These are phyloP conservation scores for Heterodera schachtii DNA, from an alignment of 1,140 invertebrate species.

Conservation along the genomic window DNA sequence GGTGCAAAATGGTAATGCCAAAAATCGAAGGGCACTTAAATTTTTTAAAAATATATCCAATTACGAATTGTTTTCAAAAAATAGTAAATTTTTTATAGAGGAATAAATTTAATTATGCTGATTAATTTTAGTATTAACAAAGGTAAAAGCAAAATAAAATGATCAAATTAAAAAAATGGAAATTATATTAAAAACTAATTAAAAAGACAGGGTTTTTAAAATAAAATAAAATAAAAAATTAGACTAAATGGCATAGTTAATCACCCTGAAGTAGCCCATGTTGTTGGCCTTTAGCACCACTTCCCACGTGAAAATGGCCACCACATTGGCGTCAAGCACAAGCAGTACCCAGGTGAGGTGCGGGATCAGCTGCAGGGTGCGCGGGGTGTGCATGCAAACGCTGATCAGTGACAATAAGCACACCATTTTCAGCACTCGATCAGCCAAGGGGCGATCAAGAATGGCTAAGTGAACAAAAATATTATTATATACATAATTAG, in stretches of 20 bases:
- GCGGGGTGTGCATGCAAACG: conserved; percentile 63
- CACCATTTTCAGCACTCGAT: conserved; percentile 51
- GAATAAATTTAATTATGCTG: too few relatives aligned
- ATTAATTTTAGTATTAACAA: too few relatives aligned
- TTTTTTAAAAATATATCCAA: too few relatives aligned
- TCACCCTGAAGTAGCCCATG: conserved; percentile 47
- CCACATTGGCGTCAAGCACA: conserved; percentile 52
- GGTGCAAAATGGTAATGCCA: neutral
- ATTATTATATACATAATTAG: too few relatives aligned
- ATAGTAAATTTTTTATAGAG: too few relatives aligned
- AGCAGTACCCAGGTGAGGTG: conserved; percentile 53
- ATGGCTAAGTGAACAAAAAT: conserved; percentile 38
- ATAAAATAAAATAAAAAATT: too few relatives aligned
- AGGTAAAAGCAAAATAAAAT: too few relatives aligned
- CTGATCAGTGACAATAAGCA: conserved; percentile 62
- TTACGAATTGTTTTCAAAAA: too few relatives aligned
- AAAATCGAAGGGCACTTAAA: too few relatives aligned
- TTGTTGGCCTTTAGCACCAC: conserved; percentile 49
- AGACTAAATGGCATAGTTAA: neutral
- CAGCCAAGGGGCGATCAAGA: conserved; percentile 45
- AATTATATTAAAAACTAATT: neutral
- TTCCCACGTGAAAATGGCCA: conserved; percentile 55
- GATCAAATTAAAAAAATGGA: neutral
- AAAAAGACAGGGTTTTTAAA: conserved; percentile 27
- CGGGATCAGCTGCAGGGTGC: conserved; percentile 56